phyloP scores from a whole-genome alignment of 2,888 invertebrate species.

The Tethea ocularis region DNA sequence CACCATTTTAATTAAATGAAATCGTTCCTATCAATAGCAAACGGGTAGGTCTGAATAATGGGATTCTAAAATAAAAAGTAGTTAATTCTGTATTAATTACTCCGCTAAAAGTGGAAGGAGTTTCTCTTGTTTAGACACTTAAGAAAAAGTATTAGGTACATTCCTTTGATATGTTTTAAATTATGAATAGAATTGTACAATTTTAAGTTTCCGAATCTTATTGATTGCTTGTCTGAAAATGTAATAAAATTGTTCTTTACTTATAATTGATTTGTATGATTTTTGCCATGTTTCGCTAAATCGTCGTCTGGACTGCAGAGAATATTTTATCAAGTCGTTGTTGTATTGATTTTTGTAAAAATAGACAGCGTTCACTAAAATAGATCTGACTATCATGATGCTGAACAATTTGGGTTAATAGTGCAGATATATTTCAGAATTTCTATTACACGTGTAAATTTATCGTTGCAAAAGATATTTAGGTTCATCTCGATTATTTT shows the following conservation, averaged over 20 bases:
- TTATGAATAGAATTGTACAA: neutral
- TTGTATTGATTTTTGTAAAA: neutral
- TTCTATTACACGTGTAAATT: neutral
- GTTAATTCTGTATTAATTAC: no score
- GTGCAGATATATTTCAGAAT: neutral
- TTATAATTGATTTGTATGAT: constrained; percentile 35
- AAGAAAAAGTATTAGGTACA: neutral
- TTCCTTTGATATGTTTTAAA: neutral
- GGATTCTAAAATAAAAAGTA: no score
- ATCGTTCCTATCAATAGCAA: no score
- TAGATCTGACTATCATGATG: neutral
- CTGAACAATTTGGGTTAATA: neutral
- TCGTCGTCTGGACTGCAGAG: neutral
- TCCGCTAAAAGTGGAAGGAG: no score
- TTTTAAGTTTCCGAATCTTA: constrained; percentile 19
- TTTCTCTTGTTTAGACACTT: no score
- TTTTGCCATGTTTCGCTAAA: constrained; percentile 13
- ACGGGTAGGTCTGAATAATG: no score
- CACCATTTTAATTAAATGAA: no score
- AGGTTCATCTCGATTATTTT: no score
- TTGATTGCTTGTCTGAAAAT: constrained; percentile 39
- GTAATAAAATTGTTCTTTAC: constrained; percentile 54
- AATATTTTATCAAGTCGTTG: neutral
- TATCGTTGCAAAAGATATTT: no score
- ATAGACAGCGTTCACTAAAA: neutral